phyloP scores from a whole-genome alignment of 1,140 invertebrate species.

The Pectinophora gossypiella region DNA sequence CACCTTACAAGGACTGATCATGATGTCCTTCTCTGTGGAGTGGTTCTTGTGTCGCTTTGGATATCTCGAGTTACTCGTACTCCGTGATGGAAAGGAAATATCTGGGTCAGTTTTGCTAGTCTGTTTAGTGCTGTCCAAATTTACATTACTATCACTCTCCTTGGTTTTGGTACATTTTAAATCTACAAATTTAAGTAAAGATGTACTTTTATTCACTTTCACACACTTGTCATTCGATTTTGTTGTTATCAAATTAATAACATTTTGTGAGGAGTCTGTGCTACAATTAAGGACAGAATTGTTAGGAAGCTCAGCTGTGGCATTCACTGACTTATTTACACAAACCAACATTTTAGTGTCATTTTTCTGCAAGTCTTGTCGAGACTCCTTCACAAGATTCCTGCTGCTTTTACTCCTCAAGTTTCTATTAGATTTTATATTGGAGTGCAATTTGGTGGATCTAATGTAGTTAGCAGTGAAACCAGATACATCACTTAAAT shows the following conservation, averaged over 20 bases:
- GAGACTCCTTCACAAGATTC: slow-evolving; percentile 41
- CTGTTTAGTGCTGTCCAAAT: slow-evolving; percentile 15
- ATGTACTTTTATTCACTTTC: slow-evolving; percentile 44
- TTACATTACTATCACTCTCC: slow-evolving; percentile 18
- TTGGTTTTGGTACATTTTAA: slow-evolving; percentile 24
- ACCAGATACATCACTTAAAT: slow-evolving; percentile 64
- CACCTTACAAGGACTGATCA: not conserved
- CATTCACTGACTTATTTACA: slow-evolving; percentile 49
- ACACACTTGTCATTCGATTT: slow-evolving; percentile 32
- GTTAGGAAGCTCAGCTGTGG: slow-evolving; percentile 22
- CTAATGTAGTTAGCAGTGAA: slow-evolving; percentile 67
- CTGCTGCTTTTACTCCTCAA: slow-evolving; percentile 37
- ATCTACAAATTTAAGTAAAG: slow-evolving; percentile 49
- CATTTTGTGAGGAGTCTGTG: slow-evolving; percentile 57
- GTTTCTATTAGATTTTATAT: slow-evolving; percentile 42
- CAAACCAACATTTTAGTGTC: slow-evolving; percentile 39
- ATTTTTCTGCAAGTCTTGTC: slow-evolving; percentile 24
- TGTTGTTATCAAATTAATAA: slow-evolving; percentile 49
- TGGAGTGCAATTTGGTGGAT: slow-evolving; percentile 52
- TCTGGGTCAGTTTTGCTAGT: slow-evolving; percentile 25
- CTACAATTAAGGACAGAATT: slow-evolving; percentile 39
- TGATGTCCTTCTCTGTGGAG: not conserved
- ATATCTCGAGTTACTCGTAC: slow-evolving; percentile 47
- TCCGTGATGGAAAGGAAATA: slow-evolving; percentile 46
- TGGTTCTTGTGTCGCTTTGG: slow-evolving; percentile 31